Base-by-base conservation (phyloP, 2,113 vertebrate genomes). In the Xenopus borealis region DNA sequence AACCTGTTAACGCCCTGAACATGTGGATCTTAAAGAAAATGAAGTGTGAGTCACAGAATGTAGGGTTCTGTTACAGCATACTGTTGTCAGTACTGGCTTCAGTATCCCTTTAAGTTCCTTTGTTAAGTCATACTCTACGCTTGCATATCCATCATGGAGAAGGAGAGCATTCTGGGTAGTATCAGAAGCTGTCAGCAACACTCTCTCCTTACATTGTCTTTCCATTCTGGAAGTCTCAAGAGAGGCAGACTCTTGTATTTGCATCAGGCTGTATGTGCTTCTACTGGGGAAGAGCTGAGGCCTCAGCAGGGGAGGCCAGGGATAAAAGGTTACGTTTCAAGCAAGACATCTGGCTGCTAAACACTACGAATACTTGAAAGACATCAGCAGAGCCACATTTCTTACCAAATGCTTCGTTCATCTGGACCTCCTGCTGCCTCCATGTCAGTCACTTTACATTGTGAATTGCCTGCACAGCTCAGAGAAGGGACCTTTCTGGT, bases 311-410 rank as follows among this genome's bases (percentile, higher is more conserved):
- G 74, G 84, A 80, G 74, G 71, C 77, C 33, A 72, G 81, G 83
- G 20, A 80, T 85, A 85, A 86, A 61, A 79, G 64, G 20, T 79
- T 77, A 79, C 81, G 83, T 85, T 83, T 73, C 75, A 44, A 72
- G 81, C 64, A 80, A 86, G 81, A 58, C 52, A 13, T 72, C 84
- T 83, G 78, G 61, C 52, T 72, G 77, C 59, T 85, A 84, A 65
- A 85, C 64, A 79, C 64, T 62, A 14, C 20, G 23, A 57, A 84
- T 84, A 83, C 53, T 50, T 80, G 84, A 75, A 82, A 79, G 81
- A 52, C 50, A 80, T 62, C 57, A 74, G 76, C 78, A 52, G 12
- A 45, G 73, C 12, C 67, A 44, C 72, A 68, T 72, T 33, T 63
- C 80, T 81, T 72, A 44, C 13, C n/a, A 19, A 57, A 20, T 3